Percentiles rank a stretch among this genome's conserved stretches.
Evolutionary conservation across 2,888 invertebrate species (phyloP).

Genomic region (Muschampia plurimacula): DNA sequence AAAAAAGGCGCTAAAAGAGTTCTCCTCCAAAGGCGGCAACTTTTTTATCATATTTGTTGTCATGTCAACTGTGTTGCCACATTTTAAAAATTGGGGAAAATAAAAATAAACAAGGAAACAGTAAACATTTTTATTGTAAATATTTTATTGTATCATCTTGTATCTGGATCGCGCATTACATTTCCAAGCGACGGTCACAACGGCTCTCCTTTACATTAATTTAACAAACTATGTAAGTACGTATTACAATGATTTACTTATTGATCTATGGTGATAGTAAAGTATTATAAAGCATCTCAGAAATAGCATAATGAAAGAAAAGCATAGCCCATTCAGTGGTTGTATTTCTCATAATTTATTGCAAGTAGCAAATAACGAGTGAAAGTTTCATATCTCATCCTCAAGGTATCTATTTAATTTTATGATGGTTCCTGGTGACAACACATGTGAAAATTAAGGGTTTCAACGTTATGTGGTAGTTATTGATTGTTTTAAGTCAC

Average conservation of each 20-base stretch:
- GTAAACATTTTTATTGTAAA: conserved; percentile 85
- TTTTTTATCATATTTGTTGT: neutral
- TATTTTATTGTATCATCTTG: conserved; percentile 82
- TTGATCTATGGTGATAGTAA: conserved; percentile 24
- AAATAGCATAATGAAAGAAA: conserved; percentile 6
- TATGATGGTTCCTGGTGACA: too few relatives aligned
- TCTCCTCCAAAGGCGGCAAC: too few relatives aligned
- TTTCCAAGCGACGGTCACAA: conserved; percentile 62
- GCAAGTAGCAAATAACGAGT: too few relatives aligned
- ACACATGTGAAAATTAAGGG: too few relatives aligned
- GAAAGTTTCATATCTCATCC: too few relatives aligned
- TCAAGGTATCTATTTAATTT: too few relatives aligned
- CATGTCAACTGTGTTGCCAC: neutral
- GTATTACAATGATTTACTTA: conserved; percentile 31
- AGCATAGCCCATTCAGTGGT: neutral
- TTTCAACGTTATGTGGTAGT: too few relatives aligned
- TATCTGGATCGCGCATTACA: conserved; percentile 74
- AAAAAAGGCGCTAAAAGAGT: too few relatives aligned
- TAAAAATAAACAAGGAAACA: conserved; percentile 72
- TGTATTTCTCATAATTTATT: neutral
- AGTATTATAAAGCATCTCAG: conserved; percentile 21
- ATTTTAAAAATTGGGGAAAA: conserved; percentile 47
- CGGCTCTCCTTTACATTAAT: conserved; percentile 46
- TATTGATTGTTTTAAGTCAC: too few relatives aligned
- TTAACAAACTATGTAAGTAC: conserved; percentile 26